These are phyloP conservation scores for Nasua narica DNA, from an alignment of 2,797 vertebrate genomes.

Conservation along the genomic window DNA sequence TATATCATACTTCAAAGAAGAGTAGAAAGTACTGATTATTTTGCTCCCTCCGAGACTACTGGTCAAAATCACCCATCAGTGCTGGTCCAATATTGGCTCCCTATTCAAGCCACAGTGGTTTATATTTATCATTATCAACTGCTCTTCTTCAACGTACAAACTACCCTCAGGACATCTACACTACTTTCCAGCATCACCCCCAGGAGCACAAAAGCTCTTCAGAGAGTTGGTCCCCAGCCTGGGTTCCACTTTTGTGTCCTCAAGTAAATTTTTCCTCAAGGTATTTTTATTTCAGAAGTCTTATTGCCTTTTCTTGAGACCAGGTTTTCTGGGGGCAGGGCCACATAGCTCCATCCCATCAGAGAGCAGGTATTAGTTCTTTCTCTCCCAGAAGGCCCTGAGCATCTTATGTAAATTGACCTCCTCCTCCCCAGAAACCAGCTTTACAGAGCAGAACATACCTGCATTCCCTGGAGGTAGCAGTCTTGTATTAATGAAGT, in stretches of 20 bases:
- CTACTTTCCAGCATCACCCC: neutral
- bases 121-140: neutral
- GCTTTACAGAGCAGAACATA: neutral
- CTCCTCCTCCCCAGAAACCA: neutral
- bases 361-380: neutral
- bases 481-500: constrained; percentile 19
- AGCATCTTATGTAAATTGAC: neutral
- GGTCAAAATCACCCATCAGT: neutral
- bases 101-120: neutral
- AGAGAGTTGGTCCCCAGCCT: neutral
- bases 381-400: neutral
- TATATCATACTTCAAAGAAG: neutral
- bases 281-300: neutral
- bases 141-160: neutral
- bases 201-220: neutral
- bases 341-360: neutral
- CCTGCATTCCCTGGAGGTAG: neutral
- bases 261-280: neutral
- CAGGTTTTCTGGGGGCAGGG: neutral
- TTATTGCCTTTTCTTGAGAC: neutral
- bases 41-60: neutral
- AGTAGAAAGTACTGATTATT: neutral
- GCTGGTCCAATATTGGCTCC: neutral
- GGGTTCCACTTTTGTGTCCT: neutral
- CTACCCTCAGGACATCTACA: neutral